These are phyloP conservation scores for Galeopterus variegatus DNA, from an alignment of 2,113 vertebrate genomes.

Conservation along the genomic window DNA sequence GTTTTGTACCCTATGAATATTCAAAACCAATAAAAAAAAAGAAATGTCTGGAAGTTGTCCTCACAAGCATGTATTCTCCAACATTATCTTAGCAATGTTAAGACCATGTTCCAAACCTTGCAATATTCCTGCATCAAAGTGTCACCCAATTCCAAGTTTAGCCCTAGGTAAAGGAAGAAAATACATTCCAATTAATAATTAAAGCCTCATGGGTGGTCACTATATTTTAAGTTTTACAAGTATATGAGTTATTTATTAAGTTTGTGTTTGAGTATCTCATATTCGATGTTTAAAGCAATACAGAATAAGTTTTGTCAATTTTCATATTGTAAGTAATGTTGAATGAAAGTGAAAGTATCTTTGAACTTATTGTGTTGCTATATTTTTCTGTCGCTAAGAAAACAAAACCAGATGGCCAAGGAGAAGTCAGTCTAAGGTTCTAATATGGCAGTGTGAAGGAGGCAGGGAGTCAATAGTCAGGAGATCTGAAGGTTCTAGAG, in stretches of 20 bases:
- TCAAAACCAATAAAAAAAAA: constrained; percentile 40
- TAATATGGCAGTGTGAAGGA: neutral
- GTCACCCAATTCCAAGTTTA: constrained; percentile 74
- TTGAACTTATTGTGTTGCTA: neutral
- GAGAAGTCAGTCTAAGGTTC: neutral
- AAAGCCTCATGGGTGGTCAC: neutral
- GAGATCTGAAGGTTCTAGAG: neutral
- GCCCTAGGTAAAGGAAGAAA: neutral
- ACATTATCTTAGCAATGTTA: constrained; percentile 41
- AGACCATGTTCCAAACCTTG: constrained; percentile 77
- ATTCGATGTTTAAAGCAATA: neutral
- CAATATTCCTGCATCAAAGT: constrained; percentile 73
- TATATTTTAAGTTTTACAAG: neutral
- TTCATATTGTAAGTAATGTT: neutral
- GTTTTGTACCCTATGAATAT: no score
- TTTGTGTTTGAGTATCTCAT: neutral
- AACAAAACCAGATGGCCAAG: neutral
- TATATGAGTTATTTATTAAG: neutral
- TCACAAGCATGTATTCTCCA: constrained; percentile 77
- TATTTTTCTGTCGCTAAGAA: neutral
- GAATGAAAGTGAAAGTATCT: neutral
- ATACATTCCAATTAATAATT: neutral
- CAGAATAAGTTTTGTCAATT: neutral
- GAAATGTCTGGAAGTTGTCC: constrained; percentile 75
- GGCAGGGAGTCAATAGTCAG: neutral